Conservation (phyloP, 2,797 vertebrate species). For the Zenarchopterus dispar region DNA sequence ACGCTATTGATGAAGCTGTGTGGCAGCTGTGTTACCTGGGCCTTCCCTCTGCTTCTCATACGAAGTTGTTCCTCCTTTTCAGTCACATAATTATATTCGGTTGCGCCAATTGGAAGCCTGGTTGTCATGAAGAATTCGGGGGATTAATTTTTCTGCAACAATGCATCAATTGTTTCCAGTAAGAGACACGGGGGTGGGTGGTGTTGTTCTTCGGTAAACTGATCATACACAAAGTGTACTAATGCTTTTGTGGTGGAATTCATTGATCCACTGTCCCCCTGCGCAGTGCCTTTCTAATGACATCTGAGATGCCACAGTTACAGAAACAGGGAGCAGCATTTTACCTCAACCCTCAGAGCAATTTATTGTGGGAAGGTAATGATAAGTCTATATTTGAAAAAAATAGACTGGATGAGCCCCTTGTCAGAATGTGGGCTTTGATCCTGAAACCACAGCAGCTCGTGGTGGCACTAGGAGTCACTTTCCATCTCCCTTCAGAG, state of each 20-base stretch:
- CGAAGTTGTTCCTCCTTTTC: constrained; percentile 71
- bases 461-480: constrained; percentile 65
- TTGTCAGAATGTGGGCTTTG: constrained; percentile 71
- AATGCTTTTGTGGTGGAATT: constrained; percentile 86
- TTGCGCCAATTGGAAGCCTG: constrained; percentile 87
- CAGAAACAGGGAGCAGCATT: constrained; percentile 69
- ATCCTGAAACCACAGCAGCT: constrained; percentile 77
- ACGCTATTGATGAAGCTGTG: constrained; percentile 31
- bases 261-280: constrained; percentile 88
- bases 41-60: constrained; percentile 41
- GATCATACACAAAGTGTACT: constrained; percentile 86
- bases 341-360: constrained; percentile 74
- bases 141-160: constrained; percentile 92
- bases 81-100: constrained; percentile 77
- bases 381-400: constrained; percentile 84
- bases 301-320: constrained; percentile 88
- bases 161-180: constrained; percentile 91
- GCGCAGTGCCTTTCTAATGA: constrained; percentile 85
- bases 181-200: constrained; percentile 80
- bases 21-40: constrained; percentile 23
- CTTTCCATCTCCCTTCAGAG: constrained; percentile 65
- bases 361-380: constrained; percentile 88
- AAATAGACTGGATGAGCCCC: constrained; percentile 71
- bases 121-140: constrained; percentile 91
- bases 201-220: constrained; percentile 86